Percentiles rank a stretch among this genome's conserved stretches.
These are phyloP conservation scores for Trigoniulus corallinus DNA, from an alignment of 1,140 invertebrate species.

Conservation along the genomic window DNA sequence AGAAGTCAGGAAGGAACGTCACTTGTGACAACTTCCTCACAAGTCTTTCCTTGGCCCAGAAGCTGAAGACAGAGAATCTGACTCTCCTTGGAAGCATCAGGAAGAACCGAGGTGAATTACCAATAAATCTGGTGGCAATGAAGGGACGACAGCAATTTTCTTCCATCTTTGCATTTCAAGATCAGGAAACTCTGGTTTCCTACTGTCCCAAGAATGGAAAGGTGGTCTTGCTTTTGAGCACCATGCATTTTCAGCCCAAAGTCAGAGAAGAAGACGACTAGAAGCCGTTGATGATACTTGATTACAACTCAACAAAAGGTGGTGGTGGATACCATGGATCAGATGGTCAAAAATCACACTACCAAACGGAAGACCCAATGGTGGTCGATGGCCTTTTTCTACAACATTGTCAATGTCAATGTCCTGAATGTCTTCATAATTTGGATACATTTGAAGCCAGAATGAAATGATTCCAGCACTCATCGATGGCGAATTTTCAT, in stretches of 20 bases:
- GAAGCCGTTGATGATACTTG: slow-evolving; percentile 7
- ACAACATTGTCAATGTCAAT: slow-evolving; percentile 13
- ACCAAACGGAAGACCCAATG: slow-evolving; percentile 12
- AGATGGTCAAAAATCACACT: slow-evolving; percentile 10
- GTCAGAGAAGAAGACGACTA: slow-evolving; percentile 5
- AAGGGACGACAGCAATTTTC: slow-evolving; percentile 4
- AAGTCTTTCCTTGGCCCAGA: background rate
- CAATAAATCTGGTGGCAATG: background rate
- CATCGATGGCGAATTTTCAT: too few species aligned
- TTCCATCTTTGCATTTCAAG: too few species aligned
- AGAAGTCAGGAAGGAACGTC: background rate
- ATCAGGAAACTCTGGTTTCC: too few species aligned
- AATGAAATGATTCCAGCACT: too few species aligned
- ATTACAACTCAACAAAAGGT: too few species aligned
- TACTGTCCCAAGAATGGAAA: slow-evolving; percentile 15
- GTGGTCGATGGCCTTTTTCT: slow-evolving; percentile 15
- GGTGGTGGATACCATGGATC: slow-evolving; percentile 12
- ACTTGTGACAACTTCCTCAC: slow-evolving; percentile 7
- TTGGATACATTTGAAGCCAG: background rate
- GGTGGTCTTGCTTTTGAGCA: slow-evolving; percentile 6
- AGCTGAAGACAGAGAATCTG: background rate
- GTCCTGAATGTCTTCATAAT: background rate
- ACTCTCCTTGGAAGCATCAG: slow-evolving; percentile 1
- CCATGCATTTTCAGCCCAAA: too few species aligned
- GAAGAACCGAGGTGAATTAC: background rate